These are phyloP conservation scores for Tursiops truncatus DNA, from an alignment of 2,113 vertebrate species.

Conservation along the genomic window DNA sequence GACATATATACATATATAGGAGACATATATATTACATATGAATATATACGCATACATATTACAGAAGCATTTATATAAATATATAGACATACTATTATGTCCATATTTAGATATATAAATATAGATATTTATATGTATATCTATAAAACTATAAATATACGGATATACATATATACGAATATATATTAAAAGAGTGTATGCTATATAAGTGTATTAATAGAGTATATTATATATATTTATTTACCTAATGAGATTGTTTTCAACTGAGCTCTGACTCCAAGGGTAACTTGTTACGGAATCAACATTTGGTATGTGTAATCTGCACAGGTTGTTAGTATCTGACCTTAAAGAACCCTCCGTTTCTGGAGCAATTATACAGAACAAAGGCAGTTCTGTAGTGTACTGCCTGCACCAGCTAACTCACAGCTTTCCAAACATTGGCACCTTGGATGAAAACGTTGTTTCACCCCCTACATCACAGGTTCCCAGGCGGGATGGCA, in stretches of 20 bases:
- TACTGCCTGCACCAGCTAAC: accelerated
- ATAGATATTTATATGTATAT: background rate
- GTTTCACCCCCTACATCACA: too few relatives aligned
- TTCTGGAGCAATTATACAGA: background rate
- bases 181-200: background rate
- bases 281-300: background rate
- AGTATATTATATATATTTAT: background rate
- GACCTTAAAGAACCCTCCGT: background rate
- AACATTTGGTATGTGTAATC: background rate
- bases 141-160: background rate
- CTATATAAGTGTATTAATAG: background rate
- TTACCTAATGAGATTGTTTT: background rate
- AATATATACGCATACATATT: background rate
- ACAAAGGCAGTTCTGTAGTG: background rate
- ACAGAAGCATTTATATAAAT: background rate
- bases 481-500: accelerated
- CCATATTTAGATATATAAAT: background rate
- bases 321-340: background rate
- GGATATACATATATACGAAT: background rate
- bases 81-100: background rate
- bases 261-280: background rate
- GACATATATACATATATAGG: too few relatives aligned
- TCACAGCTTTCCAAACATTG: background rate
- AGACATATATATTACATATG: background rate
- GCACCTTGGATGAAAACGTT: background rate